Evolutionary conservation across 1,140 invertebrate genomes (phyloP).

Genomic region (Listronotus bonariensis): DNA sequence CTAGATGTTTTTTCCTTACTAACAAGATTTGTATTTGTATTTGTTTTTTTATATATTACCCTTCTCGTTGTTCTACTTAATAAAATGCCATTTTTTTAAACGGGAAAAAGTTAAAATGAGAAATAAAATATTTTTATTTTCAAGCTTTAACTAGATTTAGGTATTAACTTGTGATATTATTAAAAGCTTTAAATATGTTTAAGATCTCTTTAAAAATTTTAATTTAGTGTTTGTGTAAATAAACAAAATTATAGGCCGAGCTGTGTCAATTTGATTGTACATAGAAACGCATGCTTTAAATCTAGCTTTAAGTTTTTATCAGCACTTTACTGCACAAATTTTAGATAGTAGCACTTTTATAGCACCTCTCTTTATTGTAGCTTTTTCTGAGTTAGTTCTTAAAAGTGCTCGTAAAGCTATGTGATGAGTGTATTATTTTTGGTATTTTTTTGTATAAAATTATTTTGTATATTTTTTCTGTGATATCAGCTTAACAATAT

Average conservation of each 20-base stretch:
- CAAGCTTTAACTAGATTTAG: conserved; percentile 36
- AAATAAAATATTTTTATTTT: conserved; percentile 6
- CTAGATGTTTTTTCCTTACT: no score
- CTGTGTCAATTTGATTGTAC: conserved; percentile 51
- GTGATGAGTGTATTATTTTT: conserved; percentile 41
- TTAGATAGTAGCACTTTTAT: conserved; percentile 33
- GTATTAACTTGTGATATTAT: conserved; percentile 24
- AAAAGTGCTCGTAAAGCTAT: conserved; percentile 46
- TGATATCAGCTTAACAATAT: conserved; percentile 50
- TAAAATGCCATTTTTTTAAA: no score
- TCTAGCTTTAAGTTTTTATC: conserved; percentile 28
- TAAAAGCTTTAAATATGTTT: conserved; percentile 43
- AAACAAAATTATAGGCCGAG: conserved; percentile 47
- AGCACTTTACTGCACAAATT: conserved; percentile 29
- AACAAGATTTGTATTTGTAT: no score
- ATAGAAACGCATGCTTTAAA: conserved; percentile 46
- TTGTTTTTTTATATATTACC: no score
- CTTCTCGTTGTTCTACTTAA: no score
- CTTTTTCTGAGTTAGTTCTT: conserved; percentile 39
- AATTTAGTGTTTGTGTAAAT: conserved; percentile 8
- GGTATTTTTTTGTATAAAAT: conserved; percentile 29
- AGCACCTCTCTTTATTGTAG: conserved; percentile 35
- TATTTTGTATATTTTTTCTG: conserved; percentile 43
- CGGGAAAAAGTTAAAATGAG: conserved; percentile 7
- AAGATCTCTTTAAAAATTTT: conserved; percentile 11